These are phyloP conservation scores for Steromphala cineraria DNA, from an alignment of 2,888 invertebrate genomes.

Conservation along the genomic window DNA sequence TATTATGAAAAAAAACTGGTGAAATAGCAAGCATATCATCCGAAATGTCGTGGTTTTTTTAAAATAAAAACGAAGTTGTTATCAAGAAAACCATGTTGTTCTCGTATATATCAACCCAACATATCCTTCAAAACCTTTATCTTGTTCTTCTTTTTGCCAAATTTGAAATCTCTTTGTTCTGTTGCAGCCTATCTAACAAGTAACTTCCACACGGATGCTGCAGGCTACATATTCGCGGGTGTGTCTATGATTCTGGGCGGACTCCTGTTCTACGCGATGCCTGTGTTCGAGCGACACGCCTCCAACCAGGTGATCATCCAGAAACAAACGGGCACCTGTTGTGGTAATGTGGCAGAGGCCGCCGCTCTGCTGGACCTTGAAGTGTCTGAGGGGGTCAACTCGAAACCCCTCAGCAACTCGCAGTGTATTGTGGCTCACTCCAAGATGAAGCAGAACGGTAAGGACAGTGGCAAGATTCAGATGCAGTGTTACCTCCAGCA, in stretches of 20 bases:
- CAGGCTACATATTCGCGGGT: constrained; percentile 69
- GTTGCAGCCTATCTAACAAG: constrained; percentile 67
- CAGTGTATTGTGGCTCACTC: constrained; percentile 62
- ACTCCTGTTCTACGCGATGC: constrained; percentile 67
- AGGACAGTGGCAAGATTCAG: constrained; percentile 59
- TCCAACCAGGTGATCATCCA: constrained; percentile 71
- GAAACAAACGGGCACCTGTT: constrained; percentile 60
- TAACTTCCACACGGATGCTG: constrained; percentile 49
- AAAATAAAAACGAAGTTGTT: too few species aligned
- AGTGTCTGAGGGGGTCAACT: constrained; percentile 60
- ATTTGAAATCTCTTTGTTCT: constrained; percentile 11
- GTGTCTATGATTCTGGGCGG: constrained; percentile 64
- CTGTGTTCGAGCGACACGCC: constrained; percentile 63
- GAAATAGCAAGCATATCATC: too few species aligned
- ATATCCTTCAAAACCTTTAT: too few species aligned
- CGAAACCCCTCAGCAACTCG: constrained; percentile 61
- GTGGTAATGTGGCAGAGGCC: constrained; percentile 64
- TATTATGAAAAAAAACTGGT: too few species aligned
- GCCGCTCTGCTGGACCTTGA: constrained; percentile 69
- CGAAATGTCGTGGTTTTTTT: too few species aligned
- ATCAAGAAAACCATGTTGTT: too few species aligned
- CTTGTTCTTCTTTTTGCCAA: too few species aligned
- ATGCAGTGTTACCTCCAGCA: constrained; percentile 66
- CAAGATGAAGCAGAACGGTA: constrained; percentile 53
- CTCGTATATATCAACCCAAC: too few species aligned